phyloP scores from a whole-genome alignment of 2,888 invertebrate species.

The Spicauda simplicius region DNA sequence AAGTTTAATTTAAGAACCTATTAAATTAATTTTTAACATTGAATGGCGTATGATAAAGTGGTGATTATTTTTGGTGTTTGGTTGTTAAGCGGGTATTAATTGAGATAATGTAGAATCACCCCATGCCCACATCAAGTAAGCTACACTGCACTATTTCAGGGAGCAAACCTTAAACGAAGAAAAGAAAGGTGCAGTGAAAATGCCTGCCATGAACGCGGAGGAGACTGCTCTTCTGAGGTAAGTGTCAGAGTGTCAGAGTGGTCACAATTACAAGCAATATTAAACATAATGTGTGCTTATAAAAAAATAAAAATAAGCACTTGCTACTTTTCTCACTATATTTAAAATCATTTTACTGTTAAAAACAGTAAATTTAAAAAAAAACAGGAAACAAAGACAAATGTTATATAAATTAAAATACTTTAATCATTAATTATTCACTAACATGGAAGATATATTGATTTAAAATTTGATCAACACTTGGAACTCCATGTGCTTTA shows the following conservation, averaged over 20 bases:
- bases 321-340: too few species aligned
- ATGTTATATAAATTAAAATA: too few species aligned
- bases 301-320: too few species aligned
- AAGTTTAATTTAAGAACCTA: neutral
- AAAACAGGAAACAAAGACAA: too few species aligned
- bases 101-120: neutral
- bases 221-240: constrained; percentile 95
- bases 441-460: too few species aligned
- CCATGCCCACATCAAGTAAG: constrained; percentile 59
- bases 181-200: constrained; percentile 73
- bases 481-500: too few species aligned
- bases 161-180: constrained; percentile 42
- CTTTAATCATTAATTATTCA: too few species aligned
- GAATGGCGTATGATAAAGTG: neutral
- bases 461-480: too few species aligned
- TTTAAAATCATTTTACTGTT: too few species aligned
- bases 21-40: neutral
- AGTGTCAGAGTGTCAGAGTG: constrained; percentile 72
- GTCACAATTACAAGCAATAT: too few species aligned
- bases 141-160: constrained; percentile 71
- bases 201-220: constrained; percentile 91
- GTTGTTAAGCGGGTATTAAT: neutral
- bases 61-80: neutral
- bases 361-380: too few species aligned
- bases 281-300: too few species aligned